Evolutionary conservation across 2,113 vertebrate genomes (phyloP).

Genomic region (Gymnocephalus cernua): DNA sequence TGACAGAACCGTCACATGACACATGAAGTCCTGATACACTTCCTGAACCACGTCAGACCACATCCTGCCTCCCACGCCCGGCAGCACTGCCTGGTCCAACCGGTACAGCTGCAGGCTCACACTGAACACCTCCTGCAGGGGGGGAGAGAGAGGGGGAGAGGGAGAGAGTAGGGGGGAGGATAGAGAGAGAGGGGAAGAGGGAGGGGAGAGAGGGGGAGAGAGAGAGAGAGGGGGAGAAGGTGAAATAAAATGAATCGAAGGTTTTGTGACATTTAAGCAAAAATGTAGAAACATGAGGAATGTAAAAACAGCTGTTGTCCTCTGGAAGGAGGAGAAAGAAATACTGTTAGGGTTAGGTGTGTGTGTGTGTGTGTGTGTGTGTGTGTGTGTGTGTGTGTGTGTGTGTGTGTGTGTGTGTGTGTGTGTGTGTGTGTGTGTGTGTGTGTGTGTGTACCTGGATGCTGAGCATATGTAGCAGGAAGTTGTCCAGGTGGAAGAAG

Average conservation of each 20-base stretch:
- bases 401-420: background rate
- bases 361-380: background rate
- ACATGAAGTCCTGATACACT: slow-evolving; percentile 82
- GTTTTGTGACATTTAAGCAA: too few species aligned
- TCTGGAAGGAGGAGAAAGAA: background rate
- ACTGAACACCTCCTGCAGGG: slow-evolving; percentile 81
- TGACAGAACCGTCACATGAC: slow-evolving; percentile 77
- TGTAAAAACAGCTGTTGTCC: too few species aligned
- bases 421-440: background rate
- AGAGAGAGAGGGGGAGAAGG: too few species aligned
- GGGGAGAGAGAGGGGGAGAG: too few species aligned
- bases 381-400: background rate
- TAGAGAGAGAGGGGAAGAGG: too few species aligned
- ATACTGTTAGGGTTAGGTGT: background rate
- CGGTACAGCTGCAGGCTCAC: slow-evolving; percentile 77
- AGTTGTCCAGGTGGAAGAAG: slow-evolving; percentile 81
- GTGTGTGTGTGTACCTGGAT: slow-evolving; percentile 80
- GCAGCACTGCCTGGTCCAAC: slow-evolving; percentile 80
- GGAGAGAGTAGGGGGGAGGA: too few species aligned
- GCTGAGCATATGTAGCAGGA: slow-evolving; percentile 77
- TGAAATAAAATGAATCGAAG: too few species aligned
- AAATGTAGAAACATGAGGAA: too few species aligned
- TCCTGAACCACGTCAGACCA: slow-evolving; percentile 27
- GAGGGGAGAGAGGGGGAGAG: too few species aligned
- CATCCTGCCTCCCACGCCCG: background rate